Conservation (phyloP, 2,797 vertebrate species). For the Bryconaethiops microstoma region DNA sequence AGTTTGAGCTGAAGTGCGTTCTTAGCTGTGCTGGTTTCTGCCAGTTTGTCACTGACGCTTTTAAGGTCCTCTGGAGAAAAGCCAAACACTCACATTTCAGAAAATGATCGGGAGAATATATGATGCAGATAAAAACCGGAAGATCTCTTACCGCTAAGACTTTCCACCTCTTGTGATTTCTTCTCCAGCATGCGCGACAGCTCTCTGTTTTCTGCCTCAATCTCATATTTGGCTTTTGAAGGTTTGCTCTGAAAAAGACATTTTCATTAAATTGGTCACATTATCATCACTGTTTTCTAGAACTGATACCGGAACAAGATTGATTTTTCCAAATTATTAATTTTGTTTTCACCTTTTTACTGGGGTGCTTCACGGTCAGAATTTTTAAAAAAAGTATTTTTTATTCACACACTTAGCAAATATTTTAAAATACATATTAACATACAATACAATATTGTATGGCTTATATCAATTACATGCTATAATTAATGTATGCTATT, state of each 20-base stretch:
- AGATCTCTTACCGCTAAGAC: constrained; percentile 83
- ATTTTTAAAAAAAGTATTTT: too few species aligned
- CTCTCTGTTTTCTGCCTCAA: constrained; percentile 94
- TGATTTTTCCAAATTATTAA: too few species aligned
- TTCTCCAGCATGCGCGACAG: constrained; percentile 89
- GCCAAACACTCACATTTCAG: background rate
- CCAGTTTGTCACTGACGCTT: constrained; percentile 87
- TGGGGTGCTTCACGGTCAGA: too few species aligned
- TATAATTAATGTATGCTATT: too few species aligned
- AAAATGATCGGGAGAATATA: background rate
- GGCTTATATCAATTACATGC: too few species aligned
- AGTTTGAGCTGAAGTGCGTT: constrained; percentile 90
- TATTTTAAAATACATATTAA: too few species aligned
- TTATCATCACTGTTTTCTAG: background rate
- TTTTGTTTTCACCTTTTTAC: too few species aligned
- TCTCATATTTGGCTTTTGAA: constrained; percentile 88
- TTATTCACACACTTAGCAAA: too few species aligned
- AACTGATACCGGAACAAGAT: too few species aligned
- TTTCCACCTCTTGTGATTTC: constrained; percentile 89
- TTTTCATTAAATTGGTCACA: background rate
- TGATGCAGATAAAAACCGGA: background rate
- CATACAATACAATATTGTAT: too few species aligned
- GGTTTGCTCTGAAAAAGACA: constrained; percentile 77
- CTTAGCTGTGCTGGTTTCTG: constrained; percentile 86
- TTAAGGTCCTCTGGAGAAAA: constrained; percentile 85